phyloP scores from a whole-genome alignment of 2,888 invertebrate genomes.

The Bhutanitis thaidina region DNA sequence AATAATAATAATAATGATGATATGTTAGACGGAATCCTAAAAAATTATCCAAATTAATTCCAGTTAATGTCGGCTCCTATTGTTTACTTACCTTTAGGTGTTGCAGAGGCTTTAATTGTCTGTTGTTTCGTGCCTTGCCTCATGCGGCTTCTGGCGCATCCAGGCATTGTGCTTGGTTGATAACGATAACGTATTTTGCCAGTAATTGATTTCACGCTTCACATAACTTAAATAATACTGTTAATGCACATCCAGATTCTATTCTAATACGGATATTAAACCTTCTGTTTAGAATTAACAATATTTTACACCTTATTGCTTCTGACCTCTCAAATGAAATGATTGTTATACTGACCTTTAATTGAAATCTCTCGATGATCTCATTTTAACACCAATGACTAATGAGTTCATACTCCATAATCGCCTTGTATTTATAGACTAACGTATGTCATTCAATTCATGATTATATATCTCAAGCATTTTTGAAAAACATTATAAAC shows the following conservation, averaged over 20 bases:
- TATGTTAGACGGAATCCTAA: too few relatives aligned
- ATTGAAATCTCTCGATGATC: conserved; percentile 31
- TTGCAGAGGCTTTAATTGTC: conserved; percentile 12
- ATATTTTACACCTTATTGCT: neutral
- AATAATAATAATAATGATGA: too few relatives aligned
- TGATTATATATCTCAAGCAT: conserved; percentile 21
- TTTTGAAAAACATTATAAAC: conserved; percentile 29
- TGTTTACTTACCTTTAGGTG: conserved; percentile 18
- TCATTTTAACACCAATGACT: conserved; percentile 32
- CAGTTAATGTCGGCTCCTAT: neutral
- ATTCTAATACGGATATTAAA: neutral
- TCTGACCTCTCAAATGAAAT: neutral
- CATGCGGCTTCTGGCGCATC: conserved; percentile 10
- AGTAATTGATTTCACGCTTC: conserved; percentile 18
- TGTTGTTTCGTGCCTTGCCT: conserved; percentile 12
- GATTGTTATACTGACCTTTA: conserved; percentile 29
- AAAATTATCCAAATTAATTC: too few relatives aligned
- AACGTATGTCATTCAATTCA: conserved; percentile 27
- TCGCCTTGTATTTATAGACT: conserved; percentile 36
- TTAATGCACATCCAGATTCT: neutral
- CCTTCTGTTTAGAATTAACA: neutral
- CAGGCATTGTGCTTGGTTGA: conserved; percentile 17
- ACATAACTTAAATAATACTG: conserved; percentile 13
- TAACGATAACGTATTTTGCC: conserved; percentile 14
- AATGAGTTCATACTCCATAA: conserved; percentile 38